Percentiles rank a stretch among this genome's conserved stretches.
phyloP scores from a whole-genome alignment of 2,113 vertebrate genomes.

The Phalacrocorax aristotelis region DNA sequence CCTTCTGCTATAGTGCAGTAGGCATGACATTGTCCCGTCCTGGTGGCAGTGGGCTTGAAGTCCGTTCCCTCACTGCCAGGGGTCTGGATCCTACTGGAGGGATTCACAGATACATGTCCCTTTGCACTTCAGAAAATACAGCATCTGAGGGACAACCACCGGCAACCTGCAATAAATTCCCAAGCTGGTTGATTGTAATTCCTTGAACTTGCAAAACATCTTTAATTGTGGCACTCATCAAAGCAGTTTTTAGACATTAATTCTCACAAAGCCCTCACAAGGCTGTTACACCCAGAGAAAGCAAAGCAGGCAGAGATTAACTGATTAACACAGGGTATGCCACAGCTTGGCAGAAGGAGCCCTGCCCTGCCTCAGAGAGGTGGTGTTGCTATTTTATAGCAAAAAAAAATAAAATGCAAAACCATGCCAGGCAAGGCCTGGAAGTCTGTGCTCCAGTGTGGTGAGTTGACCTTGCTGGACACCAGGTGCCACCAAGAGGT shows the following conservation, averaged over 20 bases:
- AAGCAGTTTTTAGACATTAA: not conserved
- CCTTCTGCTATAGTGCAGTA: not conserved
- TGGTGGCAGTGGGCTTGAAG: not conserved
- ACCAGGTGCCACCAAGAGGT: no score
- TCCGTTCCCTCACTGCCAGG: not conserved
- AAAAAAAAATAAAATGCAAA: not conserved
- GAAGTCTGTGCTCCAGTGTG: not conserved
- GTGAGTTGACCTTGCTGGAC: no score
- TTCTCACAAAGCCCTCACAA: not conserved
- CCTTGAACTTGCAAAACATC: not conserved
- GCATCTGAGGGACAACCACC: not conserved
- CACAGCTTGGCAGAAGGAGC: not conserved
- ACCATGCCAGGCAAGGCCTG: not conserved
- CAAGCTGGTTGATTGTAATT: not conserved
- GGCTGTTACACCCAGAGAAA: not conserved
- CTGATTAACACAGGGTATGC: not conserved
- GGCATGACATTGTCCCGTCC: not conserved
- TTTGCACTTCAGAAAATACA: not conserved
- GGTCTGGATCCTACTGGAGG: not conserved
- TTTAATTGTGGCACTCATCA: not conserved
- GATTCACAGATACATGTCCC: not conserved
- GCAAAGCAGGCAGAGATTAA: not conserved
- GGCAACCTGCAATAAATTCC: not conserved
- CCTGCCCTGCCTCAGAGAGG: not conserved
- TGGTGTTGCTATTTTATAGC: not conserved